Percentiles rank a stretch among this genome's conserved stretches.
These are phyloP conservation scores for Paramisgurnus dabryanus DNA, from an alignment of 2,113 vertebrate genomes.

Conservation along the genomic window DNA sequence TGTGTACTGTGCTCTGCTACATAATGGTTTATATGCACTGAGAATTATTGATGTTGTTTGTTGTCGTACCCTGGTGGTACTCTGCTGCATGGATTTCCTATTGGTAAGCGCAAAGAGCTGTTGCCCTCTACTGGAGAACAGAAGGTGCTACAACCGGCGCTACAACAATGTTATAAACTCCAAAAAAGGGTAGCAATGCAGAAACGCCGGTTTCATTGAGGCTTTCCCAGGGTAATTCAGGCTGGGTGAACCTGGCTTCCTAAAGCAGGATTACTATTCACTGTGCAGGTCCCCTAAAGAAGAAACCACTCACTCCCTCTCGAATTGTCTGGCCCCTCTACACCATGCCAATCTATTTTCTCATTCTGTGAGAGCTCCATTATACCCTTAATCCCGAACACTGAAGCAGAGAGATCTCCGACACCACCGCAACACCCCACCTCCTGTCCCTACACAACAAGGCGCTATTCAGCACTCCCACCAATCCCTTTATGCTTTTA, in stretches of 20 bases:
- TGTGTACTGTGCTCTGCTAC: constrained; percentile 2
- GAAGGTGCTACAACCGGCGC: constrained; percentile 22
- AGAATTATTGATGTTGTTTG: constrained; percentile 43
- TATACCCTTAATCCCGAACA: constrained; percentile 54
- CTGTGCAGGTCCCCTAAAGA: constrained; percentile 22
- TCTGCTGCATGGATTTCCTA: constrained; percentile 1
- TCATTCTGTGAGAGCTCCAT: constrained; percentile 43
- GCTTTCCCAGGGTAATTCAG: constrained; percentile 19
- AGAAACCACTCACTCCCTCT: constrained; percentile 34
- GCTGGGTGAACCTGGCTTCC: background rate
- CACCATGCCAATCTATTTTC: constrained; percentile 50
- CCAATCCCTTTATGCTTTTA: constrained; percentile 52
- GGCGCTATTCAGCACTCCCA: constrained; percentile 47
- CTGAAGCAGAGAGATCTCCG: constrained; percentile 35
- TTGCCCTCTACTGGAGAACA: constrained; percentile 71
- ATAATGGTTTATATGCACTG: constrained; percentile 22
- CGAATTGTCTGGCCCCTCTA: constrained; percentile 30
- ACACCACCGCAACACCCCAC: constrained; percentile 39
- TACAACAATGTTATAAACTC: background rate
- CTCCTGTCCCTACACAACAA: constrained; percentile 51
- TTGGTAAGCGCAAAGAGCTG: constrained; percentile 51
- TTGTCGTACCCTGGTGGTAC: constrained; percentile 3
- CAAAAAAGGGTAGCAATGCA: background rate
- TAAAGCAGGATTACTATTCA: constrained; percentile 48
- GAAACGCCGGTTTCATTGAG: background rate